Base-by-base conservation (phyloP, 1,140 invertebrate genomes). In the Notospermus geniculatus region DNA sequence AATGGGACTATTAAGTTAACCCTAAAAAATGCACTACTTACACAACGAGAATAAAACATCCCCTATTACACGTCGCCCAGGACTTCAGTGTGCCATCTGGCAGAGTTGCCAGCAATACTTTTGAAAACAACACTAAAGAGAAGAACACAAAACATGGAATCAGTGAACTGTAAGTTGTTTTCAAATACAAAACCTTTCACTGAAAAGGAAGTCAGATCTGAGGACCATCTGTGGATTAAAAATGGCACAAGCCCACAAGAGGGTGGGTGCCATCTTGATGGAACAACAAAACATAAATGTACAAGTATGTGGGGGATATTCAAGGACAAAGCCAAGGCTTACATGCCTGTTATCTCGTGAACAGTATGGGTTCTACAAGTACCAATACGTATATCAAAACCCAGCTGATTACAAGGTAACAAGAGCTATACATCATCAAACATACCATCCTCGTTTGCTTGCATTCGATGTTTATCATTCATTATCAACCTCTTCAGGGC, bases 401-500 rank as follows among this genome's bases (percentile, higher is more conserved):
- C n/a, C n/a, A n/a, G n/a, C n/a, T n/a, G n/a, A n/a, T n/a, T n/a
- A n/a, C n/a, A n/a, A n/a, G n/a, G n/a, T n/a, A n/a, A n/a, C n/a
- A n/a, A n/a, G n/a, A n/a, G n/a, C n/a, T n/a, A n/a, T n/a, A n/a
- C n/a, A n/a, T 13, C 9, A 29, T 2, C 27, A 17, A 13, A 30
- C 59, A 43, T 56, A 79, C 76, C 73, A 62, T 57, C 62, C 50
- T 76, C 59, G 17, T 68, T 68, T 9, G 60, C 59, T 54, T 75
- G 68, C 45, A 76, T 67, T 43, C 83, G 75, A 1, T 80, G 71
- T 56, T 84, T 83, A 67, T 92, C 90, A 57, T 87, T 78, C 56
- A 85, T 82, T 19, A 91, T 86, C 17, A 94, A 79, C 78, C 91
- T 91, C 68, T 93, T 93, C 2, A 93, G 73, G 36, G 87, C 86